A percentile compares a stretch with the other conserved stretches of the same genome.
These are phyloP conservation scores for Parotocinclus haroldoi DNA, from an alignment of 2,797 vertebrate genomes.

Conservation along the genomic window DNA sequence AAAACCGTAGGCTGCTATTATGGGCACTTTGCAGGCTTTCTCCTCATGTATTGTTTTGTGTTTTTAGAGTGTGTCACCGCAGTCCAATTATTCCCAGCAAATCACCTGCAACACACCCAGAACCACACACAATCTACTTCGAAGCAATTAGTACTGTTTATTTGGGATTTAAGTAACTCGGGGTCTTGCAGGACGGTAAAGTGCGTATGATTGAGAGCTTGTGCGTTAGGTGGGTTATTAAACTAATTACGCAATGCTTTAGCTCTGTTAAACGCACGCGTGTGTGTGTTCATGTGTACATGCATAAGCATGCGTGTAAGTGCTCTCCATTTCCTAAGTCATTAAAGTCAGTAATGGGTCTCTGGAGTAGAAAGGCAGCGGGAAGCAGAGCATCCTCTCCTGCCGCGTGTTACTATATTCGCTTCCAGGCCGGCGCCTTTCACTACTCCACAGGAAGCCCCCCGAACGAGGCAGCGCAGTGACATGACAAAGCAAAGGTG, in stretches of 20 bases:
- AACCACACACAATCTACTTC: neutral
- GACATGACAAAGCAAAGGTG: constrained; percentile 34
- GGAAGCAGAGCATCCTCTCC: constrained; percentile 33
- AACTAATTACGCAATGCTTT: neutral
- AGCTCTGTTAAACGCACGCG: neutral
- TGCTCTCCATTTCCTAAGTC: constrained; percentile 31
- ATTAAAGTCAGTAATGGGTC: constrained; percentile 38
- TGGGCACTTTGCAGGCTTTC: too few relatives aligned
- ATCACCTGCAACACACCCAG: neutral
- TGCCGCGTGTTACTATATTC: constrained; percentile 32
- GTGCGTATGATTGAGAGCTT: neutral
- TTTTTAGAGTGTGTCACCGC: too few relatives aligned
- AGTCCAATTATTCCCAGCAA: neutral
- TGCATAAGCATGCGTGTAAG: constrained; percentile 1
- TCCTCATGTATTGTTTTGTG: too few relatives aligned
- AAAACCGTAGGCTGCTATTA: too few relatives aligned
- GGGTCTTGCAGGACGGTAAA: neutral
- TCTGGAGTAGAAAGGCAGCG: constrained; percentile 8
- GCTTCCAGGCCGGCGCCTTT: constrained; percentile 21
- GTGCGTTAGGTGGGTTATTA: constrained; percentile 1
- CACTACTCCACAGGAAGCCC: constrained; percentile 35
- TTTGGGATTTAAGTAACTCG: neutral
- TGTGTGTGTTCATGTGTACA: constrained; percentile 1
- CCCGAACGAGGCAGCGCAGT: constrained; percentile 17
- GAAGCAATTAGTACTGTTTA: neutral